Percentiles rank a stretch among this genome's conserved stretches.
phyloP scores from a whole-genome alignment of 2,113 vertebrate species.

The Ovibos moschatus region DNA sequence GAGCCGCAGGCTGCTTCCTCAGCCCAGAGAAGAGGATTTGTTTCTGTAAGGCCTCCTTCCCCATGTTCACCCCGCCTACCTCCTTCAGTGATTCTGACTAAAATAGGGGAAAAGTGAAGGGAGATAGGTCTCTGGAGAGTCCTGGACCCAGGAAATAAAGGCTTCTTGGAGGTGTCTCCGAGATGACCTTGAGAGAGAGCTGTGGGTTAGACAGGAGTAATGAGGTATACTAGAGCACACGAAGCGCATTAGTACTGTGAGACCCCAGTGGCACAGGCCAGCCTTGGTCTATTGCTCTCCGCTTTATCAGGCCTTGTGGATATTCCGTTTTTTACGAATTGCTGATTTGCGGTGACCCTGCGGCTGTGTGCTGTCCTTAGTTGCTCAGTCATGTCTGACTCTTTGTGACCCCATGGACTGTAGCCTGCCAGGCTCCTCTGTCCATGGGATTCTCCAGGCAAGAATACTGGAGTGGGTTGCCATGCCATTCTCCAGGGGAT shows the following conservation, averaged over 20 bases:
- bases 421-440: neutral
- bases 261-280: neutral
- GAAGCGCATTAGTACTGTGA: rapidly evolving
- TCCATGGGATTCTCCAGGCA: neutral
- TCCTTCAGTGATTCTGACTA: neutral
- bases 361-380: neutral
- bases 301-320: rapidly evolving
- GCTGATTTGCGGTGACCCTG: neutral
- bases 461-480: neutral
- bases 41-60: neutral
- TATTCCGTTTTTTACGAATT: neutral
- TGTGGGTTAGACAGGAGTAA: rapidly evolving
- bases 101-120: neutral
- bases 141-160: neutral
- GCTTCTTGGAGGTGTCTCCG: neutral
- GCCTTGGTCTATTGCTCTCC: neutral
- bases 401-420: neutral
- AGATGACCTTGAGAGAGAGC: neutral
- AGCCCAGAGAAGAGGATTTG: neutral
- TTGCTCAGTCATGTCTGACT: neutral
- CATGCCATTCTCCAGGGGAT: neutral
- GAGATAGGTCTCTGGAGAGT: neutral
- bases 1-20: neutral
- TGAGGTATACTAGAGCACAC: rapidly evolving
- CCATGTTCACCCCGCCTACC: too few relatives aligned